phyloP scores from a whole-genome alignment of 2,113 vertebrate species.

The Brachyhypopomus occidentalis region DNA sequence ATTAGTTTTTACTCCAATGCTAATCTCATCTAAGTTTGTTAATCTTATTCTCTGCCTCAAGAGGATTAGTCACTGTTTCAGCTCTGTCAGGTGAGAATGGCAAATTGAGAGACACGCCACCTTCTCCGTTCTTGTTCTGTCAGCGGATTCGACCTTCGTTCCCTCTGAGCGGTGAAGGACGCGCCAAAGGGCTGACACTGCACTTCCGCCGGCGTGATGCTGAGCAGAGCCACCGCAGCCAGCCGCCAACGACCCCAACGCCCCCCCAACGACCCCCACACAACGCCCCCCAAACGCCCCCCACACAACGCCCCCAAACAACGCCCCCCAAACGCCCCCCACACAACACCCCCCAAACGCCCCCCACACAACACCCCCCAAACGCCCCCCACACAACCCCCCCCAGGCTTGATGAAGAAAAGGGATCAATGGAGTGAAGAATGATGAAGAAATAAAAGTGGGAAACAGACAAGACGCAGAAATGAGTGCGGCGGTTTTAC shows the following conservation, averaged over 20 bases:
- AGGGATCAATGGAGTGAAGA: conserved; percentile 89
- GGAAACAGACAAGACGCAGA: conserved; percentile 69
- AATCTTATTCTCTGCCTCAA: conserved; percentile 33
- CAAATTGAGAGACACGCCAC: conserved; percentile 58
- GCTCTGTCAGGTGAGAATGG: conserved; percentile 53
- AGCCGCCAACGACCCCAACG: not conserved
- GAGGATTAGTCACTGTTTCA: conserved; percentile 41
- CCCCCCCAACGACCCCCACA: conserved; percentile 2
- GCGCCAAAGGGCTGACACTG: conserved; percentile 72
- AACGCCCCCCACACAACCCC: conserved; percentile 9
- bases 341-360: not conserved
- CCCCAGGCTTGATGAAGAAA: conserved; percentile 79
- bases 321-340: not conserved
- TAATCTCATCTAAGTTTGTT: conserved; percentile 27
- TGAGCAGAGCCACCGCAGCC: conserved; percentile 67
- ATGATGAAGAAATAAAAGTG: conserved; percentile 86
- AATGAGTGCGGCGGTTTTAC: conserved; percentile 67
- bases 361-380: too few species aligned
- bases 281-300: not conserved
- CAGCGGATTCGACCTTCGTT: conserved; percentile 69
- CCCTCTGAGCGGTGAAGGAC: conserved; percentile 63
- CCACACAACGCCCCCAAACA: too few species aligned
- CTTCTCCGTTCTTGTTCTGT: conserved; percentile 57
- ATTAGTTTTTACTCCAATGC: conserved; percentile 20
- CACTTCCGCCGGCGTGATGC: conserved; percentile 70